Evolutionary conservation across 2,113 vertebrate species (phyloP), one percentile per base, ranked within the genome.

Genomic region (Halcyon senegalensis): DNA sequence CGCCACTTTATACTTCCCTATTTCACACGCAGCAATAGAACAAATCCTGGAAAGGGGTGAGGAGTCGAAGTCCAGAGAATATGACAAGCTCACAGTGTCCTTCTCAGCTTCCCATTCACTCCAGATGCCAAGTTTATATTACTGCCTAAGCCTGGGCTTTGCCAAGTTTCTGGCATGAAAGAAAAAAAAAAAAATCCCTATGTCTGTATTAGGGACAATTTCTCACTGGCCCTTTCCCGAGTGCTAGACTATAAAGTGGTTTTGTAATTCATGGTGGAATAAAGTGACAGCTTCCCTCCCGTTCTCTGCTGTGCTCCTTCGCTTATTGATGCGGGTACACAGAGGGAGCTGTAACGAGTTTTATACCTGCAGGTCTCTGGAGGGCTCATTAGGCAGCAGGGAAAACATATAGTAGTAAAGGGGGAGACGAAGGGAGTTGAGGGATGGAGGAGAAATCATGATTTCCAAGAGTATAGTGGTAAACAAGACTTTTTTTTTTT

Each of bases 381-480:
- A 97, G 98, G 98, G 97, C 98, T 98, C 98, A 98, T 98, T 98
- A 98, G 97, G 96, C 97, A 97, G 97, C 96, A 97, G 96, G 96
- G 96, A 97, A 97, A 97, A 96, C 95, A 97, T 76, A 93, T 67
- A 96, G 96, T 95, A 93, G 96, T 93, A 94, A 97, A 98, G 94
- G 95, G 77, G 92, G 87, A 94, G 89, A 88, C 70, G 88, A 96
- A 96, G 92, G 96, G 93, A 97, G 96, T 15, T 15, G 89, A 97
- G 78, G 31, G n/a, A 35, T 87, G 94, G 96, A 94, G 97, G 90
- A 96, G 76, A 87, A 98, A 93, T 97, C 93, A 70, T 93, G 90
- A 91, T 95, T 98, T 98, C 95, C 95, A 96, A 93, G 95, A 97
- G 95, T 84, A 90, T 59, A 56, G 78, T 43, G 33, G 96, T 87